Conservation (phyloP, 1,140 invertebrate species). For the Drosophila trapezifrons region DNA sequence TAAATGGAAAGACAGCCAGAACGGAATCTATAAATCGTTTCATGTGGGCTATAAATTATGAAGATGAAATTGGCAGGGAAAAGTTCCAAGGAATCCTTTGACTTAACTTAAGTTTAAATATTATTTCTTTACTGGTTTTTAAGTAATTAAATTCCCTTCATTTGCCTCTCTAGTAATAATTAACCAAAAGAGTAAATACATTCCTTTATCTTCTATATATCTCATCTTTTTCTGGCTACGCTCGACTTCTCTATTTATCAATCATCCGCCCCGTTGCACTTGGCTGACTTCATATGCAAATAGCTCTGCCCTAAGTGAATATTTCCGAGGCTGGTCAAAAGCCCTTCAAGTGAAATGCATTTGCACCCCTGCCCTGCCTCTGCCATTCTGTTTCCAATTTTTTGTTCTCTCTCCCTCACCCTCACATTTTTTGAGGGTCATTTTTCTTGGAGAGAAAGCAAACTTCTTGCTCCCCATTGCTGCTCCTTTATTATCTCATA, state of each 20-base stretch:
- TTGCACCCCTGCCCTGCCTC: background rate
- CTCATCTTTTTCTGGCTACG: too few relatives aligned
- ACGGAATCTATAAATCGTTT: conserved; percentile 15
- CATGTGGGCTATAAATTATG: conserved; percentile 1
- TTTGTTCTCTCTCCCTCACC: background rate
- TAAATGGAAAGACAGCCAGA: background rate
- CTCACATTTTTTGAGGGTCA: conserved; percentile 32
- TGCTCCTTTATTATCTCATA: conserved; percentile 39
- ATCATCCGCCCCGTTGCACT: conserved; percentile 71
- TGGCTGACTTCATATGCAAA: conserved; percentile 58
- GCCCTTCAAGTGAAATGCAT: conserved; percentile 40
- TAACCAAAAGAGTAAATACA: too few relatives aligned
- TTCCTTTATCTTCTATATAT: too few relatives aligned
- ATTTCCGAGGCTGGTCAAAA: conserved; percentile 14
- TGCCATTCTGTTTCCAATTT: conserved; percentile 2
- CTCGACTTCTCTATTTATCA: conserved; percentile 37
- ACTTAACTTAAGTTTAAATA: background rate
- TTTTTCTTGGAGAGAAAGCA: conserved; percentile 39
- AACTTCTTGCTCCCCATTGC: conserved; percentile 21
- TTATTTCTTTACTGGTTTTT: too few relatives aligned
- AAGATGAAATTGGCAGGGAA: too few relatives aligned
- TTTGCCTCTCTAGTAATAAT: background rate
- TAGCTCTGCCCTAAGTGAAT: conserved; percentile 29
- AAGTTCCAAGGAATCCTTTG: too few relatives aligned
- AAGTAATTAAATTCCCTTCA: background rate